Evolutionary conservation across 2,797 vertebrate genomes (phyloP), one percentile per base, ranked within the genome.

Genomic region (Clarias pachynema): DNA sequence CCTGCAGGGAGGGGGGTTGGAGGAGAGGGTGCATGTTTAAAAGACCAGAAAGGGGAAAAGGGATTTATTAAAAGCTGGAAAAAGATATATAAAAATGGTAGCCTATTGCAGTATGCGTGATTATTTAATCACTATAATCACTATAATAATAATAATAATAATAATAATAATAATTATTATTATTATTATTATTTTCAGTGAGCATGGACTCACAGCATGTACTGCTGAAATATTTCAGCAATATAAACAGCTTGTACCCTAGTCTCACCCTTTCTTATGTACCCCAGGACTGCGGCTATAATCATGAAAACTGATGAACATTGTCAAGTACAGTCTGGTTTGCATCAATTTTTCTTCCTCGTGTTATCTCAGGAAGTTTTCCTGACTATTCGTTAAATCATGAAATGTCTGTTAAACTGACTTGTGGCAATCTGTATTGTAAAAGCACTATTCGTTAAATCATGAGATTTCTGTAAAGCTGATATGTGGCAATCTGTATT

Each of bases 1-100:
- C 91, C 92, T 85, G 59, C 24, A 16, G 79, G 62, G 59, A n/a
- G 8, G 16, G 4, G 10, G 1, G 24, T 7, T 8, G 22, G 6
- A n/a, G 8, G 5, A 7, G 40, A n/a, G 40, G 37, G 29, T 4
- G 24, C 22, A 62, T 9, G 57, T 24, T 40, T 40, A 15, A 62
- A 65, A 44, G 24, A 44, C 22, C 63, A 5, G 59, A 44, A 63
- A 63, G 24, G 7, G 16, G 37, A 24, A 49, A 65, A 80, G 40
- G n/a, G n/a, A 24, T 10, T 80, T 16, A 79, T 79, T 79, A 60
- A 78, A 78, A 78, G 9, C 75, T 26, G 15, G 2, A 24, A 49
- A 49, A 49, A 49, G 40, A 40, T 12, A 3, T 49, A 49, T 49
- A 10, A 12, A 49, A 49, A 49, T 12, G 44, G 10, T 49, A 44